Conservation (phyloP, 2,797 vertebrate species). For the Craterocephalus amniculus region DNA sequence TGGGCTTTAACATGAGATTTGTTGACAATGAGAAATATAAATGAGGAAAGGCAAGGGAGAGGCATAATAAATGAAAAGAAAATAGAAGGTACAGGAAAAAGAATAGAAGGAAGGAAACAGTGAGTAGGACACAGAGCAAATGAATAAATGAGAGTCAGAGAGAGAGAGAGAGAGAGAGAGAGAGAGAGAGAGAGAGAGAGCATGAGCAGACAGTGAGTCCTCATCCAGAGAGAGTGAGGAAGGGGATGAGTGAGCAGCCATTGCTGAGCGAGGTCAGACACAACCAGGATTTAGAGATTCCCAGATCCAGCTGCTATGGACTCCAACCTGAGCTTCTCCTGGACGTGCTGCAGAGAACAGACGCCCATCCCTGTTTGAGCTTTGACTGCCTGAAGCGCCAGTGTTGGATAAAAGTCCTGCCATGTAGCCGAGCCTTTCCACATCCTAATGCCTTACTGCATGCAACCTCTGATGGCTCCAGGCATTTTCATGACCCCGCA, state of each 20-base stretch:
- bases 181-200: neutral
- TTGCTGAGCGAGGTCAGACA: neutral
- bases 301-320: neutral
- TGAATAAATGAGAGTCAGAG: constrained; percentile 11
- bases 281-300: neutral
- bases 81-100: constrained; percentile 3
- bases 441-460: constrained; percentile 6
- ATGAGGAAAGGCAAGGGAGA: neutral
- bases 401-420: neutral
- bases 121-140: constrained; percentile 9
- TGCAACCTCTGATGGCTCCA: neutral
- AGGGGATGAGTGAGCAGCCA: neutral
- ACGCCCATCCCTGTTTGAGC: neutral
- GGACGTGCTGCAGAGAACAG: neutral
- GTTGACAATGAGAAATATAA: neutral
- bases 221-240: constrained; percentile 5
- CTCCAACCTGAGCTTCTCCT: constrained; percentile 3
- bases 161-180: constrained; percentile 1
- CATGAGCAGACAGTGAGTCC: constrained; percentile 3
- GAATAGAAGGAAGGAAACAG: constrained; percentile 29
- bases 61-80: neutral
- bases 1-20: neutral
- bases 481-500: neutral
- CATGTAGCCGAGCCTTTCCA: neutral
- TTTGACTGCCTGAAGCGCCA: neutral